phyloP scores from a whole-genome alignment of 2,888 invertebrate genomes.

The Saturnia pavonia region DNA sequence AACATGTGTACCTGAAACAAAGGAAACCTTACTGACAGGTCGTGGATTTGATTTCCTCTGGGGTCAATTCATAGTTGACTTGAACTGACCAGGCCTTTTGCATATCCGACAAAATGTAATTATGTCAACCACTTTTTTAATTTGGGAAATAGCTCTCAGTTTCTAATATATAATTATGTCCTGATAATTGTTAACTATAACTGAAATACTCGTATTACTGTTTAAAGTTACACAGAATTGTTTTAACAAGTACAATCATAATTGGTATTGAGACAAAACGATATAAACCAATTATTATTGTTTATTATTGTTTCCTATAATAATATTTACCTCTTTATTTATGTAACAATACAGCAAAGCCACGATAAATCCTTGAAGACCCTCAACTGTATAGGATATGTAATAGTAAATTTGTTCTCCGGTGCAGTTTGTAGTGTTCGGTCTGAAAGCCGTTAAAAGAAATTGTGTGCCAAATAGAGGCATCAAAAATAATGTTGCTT shows the following conservation, averaged over 20 bases:
- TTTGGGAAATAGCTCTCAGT: too few relatives aligned
- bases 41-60: neutral
- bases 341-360: constrained; percentile 85
- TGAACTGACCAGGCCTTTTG: too few relatives aligned
- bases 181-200: too few relatives aligned
- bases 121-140: too few relatives aligned
- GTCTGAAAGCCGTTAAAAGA: constrained; percentile 81
- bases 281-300: neutral
- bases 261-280: neutral
- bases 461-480: constrained; percentile 87
- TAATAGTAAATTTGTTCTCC: constrained; percentile 82
- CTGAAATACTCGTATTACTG: too few relatives aligned
- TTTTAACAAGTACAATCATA: neutral
- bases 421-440: constrained; percentile 73
- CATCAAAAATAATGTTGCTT: constrained; percentile 85
- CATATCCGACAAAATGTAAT: too few relatives aligned
- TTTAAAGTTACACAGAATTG: too few relatives aligned
- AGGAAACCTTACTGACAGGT: neutral
- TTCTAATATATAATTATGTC: too few relatives aligned
- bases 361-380: constrained; percentile 83
- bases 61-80: neutral
- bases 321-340: constrained; percentile 81
- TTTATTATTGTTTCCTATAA: neutral
- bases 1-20: constrained; percentile 66
- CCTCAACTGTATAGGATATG: constrained; percentile 82